Base-by-base conservation (phyloP, 2,113 vertebrate genomes). In the Podarcis raffonei region DNA sequence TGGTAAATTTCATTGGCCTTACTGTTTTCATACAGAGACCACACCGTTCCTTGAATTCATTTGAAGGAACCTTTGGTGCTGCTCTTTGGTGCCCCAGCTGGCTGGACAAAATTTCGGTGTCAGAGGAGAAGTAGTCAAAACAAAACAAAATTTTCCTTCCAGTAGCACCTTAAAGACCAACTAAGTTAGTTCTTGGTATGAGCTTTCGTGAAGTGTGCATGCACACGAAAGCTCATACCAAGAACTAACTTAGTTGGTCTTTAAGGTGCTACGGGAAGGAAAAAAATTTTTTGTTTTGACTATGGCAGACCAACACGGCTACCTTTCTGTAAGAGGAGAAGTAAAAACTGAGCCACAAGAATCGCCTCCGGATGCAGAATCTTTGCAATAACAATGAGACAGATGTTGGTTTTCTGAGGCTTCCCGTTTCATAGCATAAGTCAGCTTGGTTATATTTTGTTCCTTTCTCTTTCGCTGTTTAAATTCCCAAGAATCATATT, bases 71-170 rank as follows among this genome's bases (percentile, higher is more conserved):
- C 62, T 90, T 88, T 89, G 75, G 0, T 0, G 18, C 23, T 85
- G 27, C 35, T 1, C 30, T 23, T 87, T 88, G 11, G n/a, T 69
- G 69, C 81, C 39, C 30, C 5, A 76, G 77, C 84, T 18, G 6
- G 37, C 32, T 86, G 87, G 87, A 87, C 1, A 82, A 82, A 75
- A 89, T 68, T 68, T 9, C n/a, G 20, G 74, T 91, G 92, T 84
- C 65, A 91, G 92, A 90, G 71, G 69, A 90, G 82, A 93, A 86
- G 74, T 0, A 84, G n/a, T n/a, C n/a, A n/a, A n/a, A n/a, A n/a
- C n/a, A n/a, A n/a, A n/a, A n/a, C n/a, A n/a, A n/a, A n/a, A n/a
- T n/a, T n/a, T n/a, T n/a, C n/a, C n/a, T n/a, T n/a, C n/a, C n/a
- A n/a, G n/a, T n/a, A n/a, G n/a, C n/a, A n/a, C n/a, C n/a, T n/a